Percentiles rank a stretch among this genome's conserved stretches.
Conservation (phyloP, 2,888 invertebrate genomes). For the Ellobium chinense region DNA sequence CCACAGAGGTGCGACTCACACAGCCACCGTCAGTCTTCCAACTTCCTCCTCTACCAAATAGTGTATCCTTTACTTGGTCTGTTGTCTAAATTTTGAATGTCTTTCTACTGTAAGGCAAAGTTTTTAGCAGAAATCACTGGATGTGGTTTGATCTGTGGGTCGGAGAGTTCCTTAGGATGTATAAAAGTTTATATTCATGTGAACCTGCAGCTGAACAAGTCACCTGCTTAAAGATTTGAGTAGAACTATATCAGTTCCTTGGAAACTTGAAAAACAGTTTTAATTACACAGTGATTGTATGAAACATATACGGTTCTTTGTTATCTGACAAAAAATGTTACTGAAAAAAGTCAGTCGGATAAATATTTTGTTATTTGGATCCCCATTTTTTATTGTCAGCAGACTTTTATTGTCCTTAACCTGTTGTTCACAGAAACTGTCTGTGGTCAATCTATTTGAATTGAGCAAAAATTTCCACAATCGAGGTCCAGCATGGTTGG, state of each 20-base stretch:
- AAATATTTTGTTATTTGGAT: not conserved
- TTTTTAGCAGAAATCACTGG: no score
- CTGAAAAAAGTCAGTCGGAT: not conserved
- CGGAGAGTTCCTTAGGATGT: no score
- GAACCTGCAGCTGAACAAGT: no score
- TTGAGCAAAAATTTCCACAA: slow-evolving; percentile 74
- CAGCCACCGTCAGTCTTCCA: slow-evolving; percentile 78
- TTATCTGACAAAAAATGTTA: not conserved
- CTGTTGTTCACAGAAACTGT: slow-evolving; percentile 62
- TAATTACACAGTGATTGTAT: no score
- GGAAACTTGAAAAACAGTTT: no score
- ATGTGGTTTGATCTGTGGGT: no score
- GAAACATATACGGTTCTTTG: no score
- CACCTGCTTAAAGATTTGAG: no score
- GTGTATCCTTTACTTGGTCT: slow-evolving; percentile 72
- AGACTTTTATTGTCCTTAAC: not conserved
- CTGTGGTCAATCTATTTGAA: slow-evolving; percentile 77
- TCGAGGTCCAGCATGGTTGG: slow-evolving; percentile 70
- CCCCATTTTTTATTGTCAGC: not conserved
- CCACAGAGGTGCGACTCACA: slow-evolving; percentile 70
- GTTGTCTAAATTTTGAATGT: no score
- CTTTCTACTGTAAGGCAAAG: no score
- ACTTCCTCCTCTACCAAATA: slow-evolving; percentile 76
- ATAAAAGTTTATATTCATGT: no score
- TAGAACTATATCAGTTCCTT: no score